Conservation (phyloP, 2,797 vertebrate genomes). For the Sebastes nivosus region DNA sequence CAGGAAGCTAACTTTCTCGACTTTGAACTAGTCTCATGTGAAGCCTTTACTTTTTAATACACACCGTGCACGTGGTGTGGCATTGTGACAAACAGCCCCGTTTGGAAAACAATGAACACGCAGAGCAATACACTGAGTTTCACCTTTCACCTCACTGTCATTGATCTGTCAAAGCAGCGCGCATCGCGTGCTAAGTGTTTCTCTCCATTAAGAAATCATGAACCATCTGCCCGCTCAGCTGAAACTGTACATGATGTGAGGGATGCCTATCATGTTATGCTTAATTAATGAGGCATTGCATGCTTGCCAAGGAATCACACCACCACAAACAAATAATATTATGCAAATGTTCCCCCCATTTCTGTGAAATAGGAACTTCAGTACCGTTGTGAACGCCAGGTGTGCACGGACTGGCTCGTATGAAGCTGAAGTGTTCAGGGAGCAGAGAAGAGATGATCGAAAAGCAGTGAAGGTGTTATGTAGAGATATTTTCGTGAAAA, state of each 20-base stretch:
- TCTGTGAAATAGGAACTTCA: conserved; percentile 44
- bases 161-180: conserved; percentile 49
- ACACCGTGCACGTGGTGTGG: not conserved
- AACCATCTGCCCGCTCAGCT: conserved; percentile 71
- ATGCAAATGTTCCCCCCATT: conserved; percentile 43
- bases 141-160: conserved; percentile 35
- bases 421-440: conserved; percentile 5
- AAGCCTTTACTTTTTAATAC: conserved; percentile 47
- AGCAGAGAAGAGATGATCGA: not conserved
- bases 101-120: conserved; percentile 39
- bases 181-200: conserved; percentile 49
- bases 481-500: conserved; percentile 23
- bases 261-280: conserved; percentile 62
- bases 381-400: not conserved
- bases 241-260: conserved; percentile 64
- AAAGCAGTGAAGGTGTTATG: conserved; percentile 45
- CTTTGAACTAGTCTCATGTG: conserved; percentile 35
- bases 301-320: conserved; percentile 58
- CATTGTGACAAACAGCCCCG: conserved; percentile 53
- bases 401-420: conserved; percentile 4
- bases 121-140: conserved; percentile 31
- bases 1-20: conserved; percentile 27
- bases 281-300: conserved; percentile 67
- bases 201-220: conserved; percentile 75
- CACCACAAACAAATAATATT: conserved; percentile 35